phyloP scores from a whole-genome alignment of 2,888 invertebrate species.

The Arge pagana region DNA sequence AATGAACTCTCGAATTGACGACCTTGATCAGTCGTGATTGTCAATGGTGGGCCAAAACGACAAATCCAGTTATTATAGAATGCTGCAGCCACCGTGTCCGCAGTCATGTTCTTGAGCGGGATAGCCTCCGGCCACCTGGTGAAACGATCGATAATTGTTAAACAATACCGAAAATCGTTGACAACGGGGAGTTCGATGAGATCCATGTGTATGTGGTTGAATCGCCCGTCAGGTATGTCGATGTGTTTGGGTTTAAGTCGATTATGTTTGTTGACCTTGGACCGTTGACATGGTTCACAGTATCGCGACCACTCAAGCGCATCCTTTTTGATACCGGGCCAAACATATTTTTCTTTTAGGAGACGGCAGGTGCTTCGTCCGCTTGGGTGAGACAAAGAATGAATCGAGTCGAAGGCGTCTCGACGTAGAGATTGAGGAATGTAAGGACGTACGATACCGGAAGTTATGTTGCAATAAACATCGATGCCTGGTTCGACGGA shows the following conservation, averaged over 20 bases:
- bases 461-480: slow-evolving; percentile 32
- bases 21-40: slow-evolving; percentile 43
- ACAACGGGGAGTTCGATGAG: slow-evolving; percentile 15
- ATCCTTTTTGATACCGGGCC: neutral
- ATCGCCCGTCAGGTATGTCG: slow-evolving; percentile 8
- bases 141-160: slow-evolving; percentile 44
- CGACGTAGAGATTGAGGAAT: slow-evolving; percentile 29
- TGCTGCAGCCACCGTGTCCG: slow-evolving; percentile 36
- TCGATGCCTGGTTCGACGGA: neutral
- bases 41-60: slow-evolving; percentile 39
- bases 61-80: too few species aligned
- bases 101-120: slow-evolving; percentile 40
- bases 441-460: slow-evolving; percentile 28
- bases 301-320: neutral
- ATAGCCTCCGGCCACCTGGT: slow-evolving; percentile 41
- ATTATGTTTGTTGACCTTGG: slow-evolving; percentile 27
- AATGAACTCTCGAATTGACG: slow-evolving; percentile 37
- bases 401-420: slow-evolving; percentile 20
- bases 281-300: slow-evolving; percentile 32
- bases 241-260: slow-evolving; percentile 2
- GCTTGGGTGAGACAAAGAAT: neutral
- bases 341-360: neutral
- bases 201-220: slow-evolving; percentile 23
- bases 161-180: slow-evolving; percentile 38
- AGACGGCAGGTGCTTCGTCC: neutral